Evolutionary conservation across 1,140 invertebrate genomes (phyloP).

Genomic region (Drosophila micromelanica): DNA sequence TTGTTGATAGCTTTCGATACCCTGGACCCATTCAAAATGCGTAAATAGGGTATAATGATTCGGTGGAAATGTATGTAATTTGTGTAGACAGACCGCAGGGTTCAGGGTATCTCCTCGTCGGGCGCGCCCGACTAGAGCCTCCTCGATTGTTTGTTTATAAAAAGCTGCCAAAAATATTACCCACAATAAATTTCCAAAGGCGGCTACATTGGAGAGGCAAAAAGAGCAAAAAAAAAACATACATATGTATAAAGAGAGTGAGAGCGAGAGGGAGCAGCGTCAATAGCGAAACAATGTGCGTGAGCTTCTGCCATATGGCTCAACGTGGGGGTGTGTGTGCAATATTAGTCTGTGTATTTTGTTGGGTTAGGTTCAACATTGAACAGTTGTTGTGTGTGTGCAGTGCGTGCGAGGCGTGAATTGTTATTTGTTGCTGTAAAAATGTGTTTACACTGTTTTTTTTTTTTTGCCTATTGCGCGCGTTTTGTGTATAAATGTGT

Average conservation of each 20-base stretch:
- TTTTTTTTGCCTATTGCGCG: constrained; percentile 32
- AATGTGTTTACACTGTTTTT: constrained; percentile 28
- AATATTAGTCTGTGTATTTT: constrained; percentile 68
- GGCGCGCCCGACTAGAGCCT: too few relatives aligned
- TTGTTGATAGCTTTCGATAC: constrained; percentile 31
- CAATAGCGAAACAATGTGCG: constrained; percentile 42
- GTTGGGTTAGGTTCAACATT: constrained; percentile 79
- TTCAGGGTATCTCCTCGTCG: too few relatives aligned
- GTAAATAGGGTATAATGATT: too few relatives aligned
- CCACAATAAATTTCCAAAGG: constrained; percentile 11
- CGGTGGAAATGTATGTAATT: too few relatives aligned
- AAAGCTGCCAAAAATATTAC: constrained; percentile 71
- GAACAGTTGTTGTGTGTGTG: constrained; percentile 29
- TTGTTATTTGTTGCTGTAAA: constrained; percentile 36
- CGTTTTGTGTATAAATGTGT: constrained; percentile 28
- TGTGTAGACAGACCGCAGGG: too few relatives aligned
- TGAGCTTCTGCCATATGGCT: constrained; percentile 45
- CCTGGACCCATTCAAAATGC: not conserved
- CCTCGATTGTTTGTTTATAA: constrained; percentile 20
- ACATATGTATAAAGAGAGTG: not conserved
- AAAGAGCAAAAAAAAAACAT: not conserved
- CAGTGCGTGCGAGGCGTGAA: constrained; percentile 63
- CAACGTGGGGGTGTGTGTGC: constrained; percentile 18
- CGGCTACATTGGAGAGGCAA: too few relatives aligned
- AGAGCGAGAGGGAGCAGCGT: not conserved